Evolutionary conservation across 2,888 invertebrate species (phyloP), one percentile per base, ranked within the genome.

Genomic region (Macrosoma leucophasiata): DNA sequence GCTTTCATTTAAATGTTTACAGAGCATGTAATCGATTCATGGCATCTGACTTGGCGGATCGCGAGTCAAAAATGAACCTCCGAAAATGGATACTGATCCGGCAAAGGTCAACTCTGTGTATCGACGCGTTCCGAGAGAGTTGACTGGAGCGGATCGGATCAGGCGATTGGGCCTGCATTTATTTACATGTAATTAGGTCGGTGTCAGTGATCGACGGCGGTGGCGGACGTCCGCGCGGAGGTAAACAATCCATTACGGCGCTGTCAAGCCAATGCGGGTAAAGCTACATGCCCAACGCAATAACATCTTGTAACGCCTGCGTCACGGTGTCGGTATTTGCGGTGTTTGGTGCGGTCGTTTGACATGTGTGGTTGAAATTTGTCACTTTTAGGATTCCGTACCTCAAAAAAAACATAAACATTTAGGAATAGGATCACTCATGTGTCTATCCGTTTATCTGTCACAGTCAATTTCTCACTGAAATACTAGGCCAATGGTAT

Each of bases 151-250:
- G 43, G 53, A 50, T 56, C 52, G 52, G 52, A 57, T 52, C 56
- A 50, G 49, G 52, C 55, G 51, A 39, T 36, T 34, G 47, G 48
- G 44, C 51, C 64, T 61, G 74, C 72, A 75, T 76, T 75, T 76
- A 76, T 75, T 78, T 75, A 71, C 74, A 77, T 76, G 70, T 78
- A 78, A 79, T 78, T 73, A 78, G 73, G 71, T 68, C 65, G 65
- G 55, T 64, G 72, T 65, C 71, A 64, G 72, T 75, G 75, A 76
- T 76, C 67, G 75, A 75, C 75, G 72, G 50, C 58, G 62, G 56
- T 50, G 53, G 55, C 65, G 61, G 64, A 68, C 63, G 67, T 70
- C 68, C 70, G 66, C 59, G 62, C 54, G 57, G 62, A 64, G 64
- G 68, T 72, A 72, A 68, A 75, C 76, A 72, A 76, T 77, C 71